A percentile compares a stretch with the other conserved stretches of the same genome.
Conservation (phyloP, 2,113 vertebrate species). For the Nannobrachium achirus region DNA sequence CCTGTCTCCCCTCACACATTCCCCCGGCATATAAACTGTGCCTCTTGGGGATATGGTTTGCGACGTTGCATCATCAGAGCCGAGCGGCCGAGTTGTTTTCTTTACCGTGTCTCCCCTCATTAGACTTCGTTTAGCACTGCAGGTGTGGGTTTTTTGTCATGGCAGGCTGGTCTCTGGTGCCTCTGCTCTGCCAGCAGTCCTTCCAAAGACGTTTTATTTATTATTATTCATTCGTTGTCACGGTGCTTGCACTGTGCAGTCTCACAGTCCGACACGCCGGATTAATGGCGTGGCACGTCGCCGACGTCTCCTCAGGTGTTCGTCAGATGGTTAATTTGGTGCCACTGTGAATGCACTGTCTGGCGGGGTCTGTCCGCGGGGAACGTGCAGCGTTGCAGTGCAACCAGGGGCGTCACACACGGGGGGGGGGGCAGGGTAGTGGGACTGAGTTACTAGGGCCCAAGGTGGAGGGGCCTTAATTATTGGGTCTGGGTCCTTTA, state of each 20-base stretch:
- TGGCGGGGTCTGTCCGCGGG: too few relatives aligned
- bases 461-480: too few relatives aligned
- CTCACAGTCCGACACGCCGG: too few relatives aligned
- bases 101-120: conserved; percentile 24
- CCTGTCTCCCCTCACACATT: conserved; percentile 23
- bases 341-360: too few relatives aligned
- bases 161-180: conserved; percentile 6
- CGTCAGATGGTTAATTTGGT: too few relatives aligned
- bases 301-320: too few relatives aligned
- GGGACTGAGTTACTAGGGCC: too few relatives aligned
- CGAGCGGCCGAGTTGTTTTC: conserved; percentile 31
- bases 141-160: conserved; percentile 10
- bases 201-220: conserved; percentile 15
- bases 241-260: conserved; percentile 7
- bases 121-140: background rate
- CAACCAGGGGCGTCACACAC: too few relatives aligned
- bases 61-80: conserved; percentile 59
- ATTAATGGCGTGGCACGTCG: too few relatives aligned
- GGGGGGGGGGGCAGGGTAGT: too few relatives aligned
- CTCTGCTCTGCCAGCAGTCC: conserved; percentile 3
- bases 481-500: too few relatives aligned
- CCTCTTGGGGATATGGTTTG: conserved; percentile 46
- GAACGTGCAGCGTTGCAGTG: too few relatives aligned
- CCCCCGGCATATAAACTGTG: conserved; percentile 34
- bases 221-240: background rate